Evolutionary conservation across 1,140 invertebrate species (phyloP), one percentile per base, ranked within the genome.

Genomic region (Aphidius gifuensis): DNA sequence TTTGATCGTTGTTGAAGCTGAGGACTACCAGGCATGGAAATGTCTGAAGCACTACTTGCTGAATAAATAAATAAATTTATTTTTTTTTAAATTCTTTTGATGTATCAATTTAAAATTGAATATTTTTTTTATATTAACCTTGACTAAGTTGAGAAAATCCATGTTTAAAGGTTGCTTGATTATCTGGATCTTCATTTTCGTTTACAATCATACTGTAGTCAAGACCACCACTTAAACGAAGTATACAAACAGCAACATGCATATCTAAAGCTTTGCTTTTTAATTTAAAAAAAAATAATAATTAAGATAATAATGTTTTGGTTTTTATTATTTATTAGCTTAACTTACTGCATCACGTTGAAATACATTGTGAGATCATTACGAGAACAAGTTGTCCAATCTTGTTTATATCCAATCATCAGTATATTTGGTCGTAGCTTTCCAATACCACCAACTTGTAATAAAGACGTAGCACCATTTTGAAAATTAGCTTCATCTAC

Each of bases 351-450:
- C 80, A 98, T 90, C 8, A 92, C 85, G 72, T 93, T 90, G 69
- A 98, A 94, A 76, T 98, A 98, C 74, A 93, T 89, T 40, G 87
- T 84, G 6, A 96, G 80, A 62, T 91, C 87, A 43, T 88, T 83
- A 4, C 77, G 78, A 6, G 88, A 81, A 74, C 92, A 92, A 1
- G 81, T 86, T 64, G 86, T 83, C 96, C 96, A 98, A 76, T 97
- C 87, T 63, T 87, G 84, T 78, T 97, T 98, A 78, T 91, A 97
- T 6, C 96, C 96, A 87, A 96, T 87, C 64, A 97, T 76, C 4
- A 97, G 74, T 64, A 96, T 92, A 72, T 97, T 97, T 0, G 94
- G 94, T 68, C 85, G 87, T 62, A 97, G 82, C 83, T 96, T 97
- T 2, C 94, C 94, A 54, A 97, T 84, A 9, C 94, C 94, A 23